phyloP scores from a whole-genome alignment of 2,113 vertebrate genomes.

The Strigops habroptila region DNA sequence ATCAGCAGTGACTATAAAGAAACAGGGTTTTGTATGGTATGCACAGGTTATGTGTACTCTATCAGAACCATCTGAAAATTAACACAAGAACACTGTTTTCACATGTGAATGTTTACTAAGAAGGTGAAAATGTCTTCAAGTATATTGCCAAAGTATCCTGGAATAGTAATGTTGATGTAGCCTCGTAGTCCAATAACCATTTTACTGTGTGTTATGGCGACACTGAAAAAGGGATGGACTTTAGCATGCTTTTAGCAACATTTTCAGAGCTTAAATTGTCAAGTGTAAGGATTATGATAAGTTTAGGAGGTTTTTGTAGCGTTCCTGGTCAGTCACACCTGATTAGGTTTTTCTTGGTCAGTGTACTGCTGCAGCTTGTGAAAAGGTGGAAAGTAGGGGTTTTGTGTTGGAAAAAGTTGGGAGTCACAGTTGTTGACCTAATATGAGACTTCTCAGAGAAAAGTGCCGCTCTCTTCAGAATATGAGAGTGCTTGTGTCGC shows the following conservation, averaged over 20 bases:
- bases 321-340: not conserved
- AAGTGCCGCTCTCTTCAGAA: not conserved
- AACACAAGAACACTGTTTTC: not conserved
- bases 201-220: not conserved
- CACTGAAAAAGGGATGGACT: not conserved
- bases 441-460: not conserved
- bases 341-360: not conserved
- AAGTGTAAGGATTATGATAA: not conserved
- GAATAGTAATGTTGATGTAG: not conserved
- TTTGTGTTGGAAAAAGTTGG: not conserved
- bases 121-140: not conserved
- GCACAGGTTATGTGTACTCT: not conserved
- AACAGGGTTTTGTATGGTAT: accelerated
- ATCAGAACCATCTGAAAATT: not conserved
- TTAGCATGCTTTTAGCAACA: not conserved
- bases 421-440: not conserved
- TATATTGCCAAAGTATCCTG: not conserved
- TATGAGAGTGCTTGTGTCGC: not conserved
- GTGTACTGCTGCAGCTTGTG: not conserved
- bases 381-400: not conserved
- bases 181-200: not conserved
- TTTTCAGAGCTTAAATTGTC: not conserved
- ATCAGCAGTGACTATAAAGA: not conserved
- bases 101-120: not conserved
- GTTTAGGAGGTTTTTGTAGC: not conserved